phyloP scores from a whole-genome alignment of 2,113 vertebrate species.

The Crocuta crocuta region DNA sequence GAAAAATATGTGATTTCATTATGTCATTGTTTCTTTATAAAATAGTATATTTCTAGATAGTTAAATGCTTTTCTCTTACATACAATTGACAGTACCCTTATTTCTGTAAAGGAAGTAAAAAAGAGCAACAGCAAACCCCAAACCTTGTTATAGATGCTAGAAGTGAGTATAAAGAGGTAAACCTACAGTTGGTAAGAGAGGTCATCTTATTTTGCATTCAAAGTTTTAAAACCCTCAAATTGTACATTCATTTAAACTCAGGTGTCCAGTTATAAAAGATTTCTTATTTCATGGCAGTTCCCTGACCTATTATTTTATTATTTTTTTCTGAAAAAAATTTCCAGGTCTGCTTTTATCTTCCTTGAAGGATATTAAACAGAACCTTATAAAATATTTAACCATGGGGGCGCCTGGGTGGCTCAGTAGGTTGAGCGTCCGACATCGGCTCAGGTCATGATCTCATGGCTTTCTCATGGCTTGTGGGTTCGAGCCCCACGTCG shows the following conservation, averaged over 20 bases:
- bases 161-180: background rate
- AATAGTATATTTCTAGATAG: background rate
- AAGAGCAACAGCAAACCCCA: background rate
- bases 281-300: background rate
- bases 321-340: background rate
- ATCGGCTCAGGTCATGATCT: too few relatives aligned
- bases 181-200: background rate
- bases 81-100: background rate
- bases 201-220: background rate
- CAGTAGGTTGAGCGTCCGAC: too few relatives aligned
- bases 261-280: background rate
- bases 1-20: background rate
- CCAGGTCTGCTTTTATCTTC: background rate
- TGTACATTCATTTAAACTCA: background rate
- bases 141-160: background rate
- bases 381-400: slow-evolving; percentile 37
- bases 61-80: slow-evolving; percentile 37
- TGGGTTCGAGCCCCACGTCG: too few relatives aligned
- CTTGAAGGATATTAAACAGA: slow-evolving; percentile 39
- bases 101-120: slow-evolving; percentile 32
- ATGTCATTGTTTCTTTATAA: background rate
- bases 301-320: background rate
- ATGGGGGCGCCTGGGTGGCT: too few relatives aligned
- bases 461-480: too few relatives aligned
- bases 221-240: background rate